Evolutionary conservation across 1,140 invertebrate species (phyloP), one percentile per base, ranked within the genome.

Genomic region (Euglossa dilemma): DNA sequence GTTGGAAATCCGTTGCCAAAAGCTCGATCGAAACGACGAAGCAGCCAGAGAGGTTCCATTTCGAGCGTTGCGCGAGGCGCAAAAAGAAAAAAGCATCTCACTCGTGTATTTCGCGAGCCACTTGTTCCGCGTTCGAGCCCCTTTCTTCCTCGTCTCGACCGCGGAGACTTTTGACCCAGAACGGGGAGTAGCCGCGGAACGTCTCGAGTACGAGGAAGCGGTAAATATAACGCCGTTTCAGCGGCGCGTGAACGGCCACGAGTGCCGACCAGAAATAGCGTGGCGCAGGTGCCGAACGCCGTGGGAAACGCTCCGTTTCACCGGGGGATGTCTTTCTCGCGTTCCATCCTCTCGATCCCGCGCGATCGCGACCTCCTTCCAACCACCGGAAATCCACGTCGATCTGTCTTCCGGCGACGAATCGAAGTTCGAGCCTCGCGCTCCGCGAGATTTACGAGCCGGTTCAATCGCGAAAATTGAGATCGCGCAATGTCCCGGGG

Each of bases 161-260:
- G 77, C 85, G 64, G 67, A 83, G 85, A 88, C 84, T 90, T 90
- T 90, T 91, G 89, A 91, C 89, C 89, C 89, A 91, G 90, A 91
- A 91, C 87, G 82, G 71, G 85, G 67, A 89, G 80, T 80, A 77
- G 70, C 61, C 67, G 76, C 72, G 87, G 63, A 88, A 80, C 79
- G 83, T 80, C 75, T 84, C 86, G 78, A 87, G 80, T 85, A 91
- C 87, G 83, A 88, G 89, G 90, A 90, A 91, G 89, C 83, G 84
- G 87, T 91, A 91, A 91, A 91, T 91, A 91, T 90, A 91, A 90
- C 87, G 79, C 74, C 79, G 82, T 85, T 89, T 87, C 87, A 87
- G 63, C 86, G 80, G 43, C 75, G 73, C 84, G 69, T 86, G 74
- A 87, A 87, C 75, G 75, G 85, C 83, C 25, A 45, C 63, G 77